Conservation (phyloP, 2,797 vertebrate species). For the Alosa sapidissima region DNA sequence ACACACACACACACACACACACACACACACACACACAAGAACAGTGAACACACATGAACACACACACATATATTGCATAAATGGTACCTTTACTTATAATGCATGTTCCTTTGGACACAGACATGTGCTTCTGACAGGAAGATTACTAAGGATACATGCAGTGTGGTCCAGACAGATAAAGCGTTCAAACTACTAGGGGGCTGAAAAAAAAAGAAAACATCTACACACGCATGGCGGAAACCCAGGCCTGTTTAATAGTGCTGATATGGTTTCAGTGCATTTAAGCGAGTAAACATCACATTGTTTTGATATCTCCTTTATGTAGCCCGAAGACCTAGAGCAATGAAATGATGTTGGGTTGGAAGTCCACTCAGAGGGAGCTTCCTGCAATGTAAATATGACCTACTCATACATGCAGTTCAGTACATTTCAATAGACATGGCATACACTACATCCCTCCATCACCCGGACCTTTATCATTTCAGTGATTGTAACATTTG, state of each 20-base stretch:
- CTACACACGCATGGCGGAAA: not conserved
- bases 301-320: not conserved
- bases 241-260: not conserved
- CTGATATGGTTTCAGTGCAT: not conserved
- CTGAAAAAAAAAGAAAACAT: not conserved
- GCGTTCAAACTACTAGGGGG: not conserved
- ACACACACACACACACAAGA: not conserved
- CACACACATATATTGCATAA: not conserved
- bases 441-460: not conserved
- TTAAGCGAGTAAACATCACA: constrained; percentile 6
- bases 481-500: not conserved
- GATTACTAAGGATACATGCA: not conserved
- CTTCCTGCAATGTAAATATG: not conserved
- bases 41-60: not conserved
- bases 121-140: not conserved
- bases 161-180: not conserved
- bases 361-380: not conserved
- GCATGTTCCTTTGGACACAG: not conserved
- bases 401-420: not conserved
- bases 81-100: not conserved
- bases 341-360: not conserved
- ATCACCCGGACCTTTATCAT: not conserved
- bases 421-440: not conserved
- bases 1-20: not conserved
- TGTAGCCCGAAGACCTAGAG: not conserved